Evolutionary conservation across 2,888 invertebrate species (phyloP).

Genomic region (Theristus sp.): DNA sequence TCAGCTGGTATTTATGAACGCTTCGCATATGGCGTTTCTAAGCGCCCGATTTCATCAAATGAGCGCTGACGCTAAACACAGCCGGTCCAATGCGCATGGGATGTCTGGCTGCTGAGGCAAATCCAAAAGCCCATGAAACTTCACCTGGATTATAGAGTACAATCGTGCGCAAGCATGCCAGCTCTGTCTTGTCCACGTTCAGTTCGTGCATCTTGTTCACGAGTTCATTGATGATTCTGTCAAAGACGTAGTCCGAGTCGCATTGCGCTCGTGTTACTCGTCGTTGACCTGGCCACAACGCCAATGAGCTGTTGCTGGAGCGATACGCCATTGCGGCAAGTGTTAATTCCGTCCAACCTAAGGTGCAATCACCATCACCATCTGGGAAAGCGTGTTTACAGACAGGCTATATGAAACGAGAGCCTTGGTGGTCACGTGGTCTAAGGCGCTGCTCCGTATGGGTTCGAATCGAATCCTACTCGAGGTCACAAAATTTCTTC

Average conservation of each 20-base stretch:
- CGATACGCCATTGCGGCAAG: not conserved
- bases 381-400: not conserved
- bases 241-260: not conserved
- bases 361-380: no score
- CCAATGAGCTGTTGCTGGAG: not conserved
- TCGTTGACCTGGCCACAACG: not conserved
- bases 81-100: no score
- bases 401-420: no score
- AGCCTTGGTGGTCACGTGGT: no score
- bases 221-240: constrained; percentile 43
- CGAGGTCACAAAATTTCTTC: no score
- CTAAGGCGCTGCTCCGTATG: no score
- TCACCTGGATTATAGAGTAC: constrained; percentile 83
- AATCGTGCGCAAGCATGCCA: constrained; percentile 79
- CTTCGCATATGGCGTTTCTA: not conserved
- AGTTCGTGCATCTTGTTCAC: constrained; percentile 87
- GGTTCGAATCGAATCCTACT: no score
- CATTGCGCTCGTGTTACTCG: not conserved
- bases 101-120: not conserved
- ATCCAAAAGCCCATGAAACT: not conserved
- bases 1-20: not conserved
- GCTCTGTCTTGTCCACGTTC: constrained; percentile 74
- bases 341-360: not conserved
- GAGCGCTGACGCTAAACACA: no score
- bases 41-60: not conserved